Evolutionary conservation across 2,797 vertebrate species (phyloP), one percentile per base, ranked within the genome.

Genomic region (Cryptoblepharus egeriae): DNA sequence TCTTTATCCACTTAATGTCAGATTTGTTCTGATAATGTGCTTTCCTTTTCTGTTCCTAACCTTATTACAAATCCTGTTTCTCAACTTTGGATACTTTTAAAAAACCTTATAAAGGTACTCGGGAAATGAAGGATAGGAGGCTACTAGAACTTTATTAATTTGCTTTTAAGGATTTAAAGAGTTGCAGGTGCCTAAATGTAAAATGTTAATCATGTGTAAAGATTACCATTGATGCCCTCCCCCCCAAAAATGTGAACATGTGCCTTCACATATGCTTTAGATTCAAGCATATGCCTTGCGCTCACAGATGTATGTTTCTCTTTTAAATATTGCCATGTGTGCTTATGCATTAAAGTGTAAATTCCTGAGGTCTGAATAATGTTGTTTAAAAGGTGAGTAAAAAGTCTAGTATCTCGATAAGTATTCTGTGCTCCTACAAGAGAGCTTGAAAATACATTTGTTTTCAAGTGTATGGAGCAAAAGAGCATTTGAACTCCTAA

Each of bases 371-470:
- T 90, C 26, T 91, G 42, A 89, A 91, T 84, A 45, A 9, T 83
- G 30, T 75, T 89, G 12, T 68, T 90, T 78, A 68, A 68, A 35
- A 89, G 20, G 35, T 80, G 37, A 52, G 79, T 86, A 64, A 5
- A 71, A 1, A 1, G 49, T 24, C 75, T 73, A 67, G 60, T 42
- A 58, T 83, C 35, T 49, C 32, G 1, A 81, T 89, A 82, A 81
- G 22, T 52, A 65, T 77, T 45, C 37, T 11, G 0, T 55, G 65
- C 86, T 0, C 5, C 88, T 78, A 74, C 92, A 86, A 32, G 68
- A n/a, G 77, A 91, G 86, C 90, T 93, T 90, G 91, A 93, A 90
- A 89, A 15, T 80, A 82, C 87, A 77, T 42, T 83, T 72, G 77
- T 87, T 90, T 86, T 77, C 1, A 71, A 49, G 58, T 76, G 79